These are phyloP conservation scores for Stichopus chloronotus DNA, from an alignment of 35 echinoderm and acorn worm species.

Conservation along the genomic window DNA sequence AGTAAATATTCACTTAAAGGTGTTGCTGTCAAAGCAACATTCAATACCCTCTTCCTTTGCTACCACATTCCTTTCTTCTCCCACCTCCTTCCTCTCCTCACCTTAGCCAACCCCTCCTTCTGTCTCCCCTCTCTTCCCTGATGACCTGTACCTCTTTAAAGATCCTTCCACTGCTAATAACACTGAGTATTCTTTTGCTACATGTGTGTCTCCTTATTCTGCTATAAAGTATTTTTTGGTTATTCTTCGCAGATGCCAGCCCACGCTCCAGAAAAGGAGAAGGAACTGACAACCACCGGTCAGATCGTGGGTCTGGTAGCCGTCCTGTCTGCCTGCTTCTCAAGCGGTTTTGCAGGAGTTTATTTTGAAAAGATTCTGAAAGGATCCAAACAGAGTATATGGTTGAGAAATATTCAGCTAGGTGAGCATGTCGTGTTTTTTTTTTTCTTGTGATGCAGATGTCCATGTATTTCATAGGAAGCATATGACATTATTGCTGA, in stretches of 20 bases:
- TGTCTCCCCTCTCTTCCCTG: too few relatives aligned
- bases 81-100: too few relatives aligned
- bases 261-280: constrained; percentile 5
- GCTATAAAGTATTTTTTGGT: too few relatives aligned
- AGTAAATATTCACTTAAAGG: too few relatives aligned
- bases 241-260: constrained; percentile 1
- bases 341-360: constrained; percentile 96
- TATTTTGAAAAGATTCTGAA: constrained; percentile 99
- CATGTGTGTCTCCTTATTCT: too few relatives aligned
- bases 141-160: too few relatives aligned
- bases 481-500: not conserved
- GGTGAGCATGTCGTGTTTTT: constrained; percentile 55
- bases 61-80: too few relatives aligned
- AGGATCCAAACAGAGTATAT: constrained; percentile 96
- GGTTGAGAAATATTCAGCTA: constrained; percentile 97
- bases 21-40: too few relatives aligned
- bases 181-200: too few relatives aligned
- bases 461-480: not conserved
- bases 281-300: constrained; percentile 53
- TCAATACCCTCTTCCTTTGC: too few relatives aligned
- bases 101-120: too few relatives aligned
- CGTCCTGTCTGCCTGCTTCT: constrained; percentile 85
- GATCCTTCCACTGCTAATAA: too few relatives aligned
- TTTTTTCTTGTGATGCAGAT: not conserved
- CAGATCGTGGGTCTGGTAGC: constrained; percentile 83